Evolutionary conservation across 2,113 vertebrate genomes (phyloP).

Genomic region (Chaetodon auriga): DNA sequence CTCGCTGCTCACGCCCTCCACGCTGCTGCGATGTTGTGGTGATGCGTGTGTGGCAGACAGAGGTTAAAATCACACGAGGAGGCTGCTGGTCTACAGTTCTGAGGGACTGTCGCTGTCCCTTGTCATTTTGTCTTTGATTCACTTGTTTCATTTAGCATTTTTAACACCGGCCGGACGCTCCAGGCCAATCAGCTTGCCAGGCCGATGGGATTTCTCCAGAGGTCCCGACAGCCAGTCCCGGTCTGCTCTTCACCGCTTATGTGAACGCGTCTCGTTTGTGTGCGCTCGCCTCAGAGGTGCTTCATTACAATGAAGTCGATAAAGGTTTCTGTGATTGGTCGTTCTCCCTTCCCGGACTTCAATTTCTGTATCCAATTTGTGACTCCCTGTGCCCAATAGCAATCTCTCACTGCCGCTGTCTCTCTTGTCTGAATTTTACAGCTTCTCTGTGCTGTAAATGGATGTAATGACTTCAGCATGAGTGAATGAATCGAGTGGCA

Average conservation of each 20-base stretch:
- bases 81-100: no score
- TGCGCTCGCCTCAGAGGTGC: background rate
- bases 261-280: background rate
- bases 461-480: constrained; percentile 48
- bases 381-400: constrained; percentile 13
- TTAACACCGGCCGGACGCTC: no score
- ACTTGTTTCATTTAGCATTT: no score
- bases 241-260: background rate
- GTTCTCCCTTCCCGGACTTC: background rate
- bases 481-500: constrained; percentile 47
- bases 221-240: no score
- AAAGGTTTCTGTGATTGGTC: constrained; percentile 42
- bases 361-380: constrained; percentile 57
- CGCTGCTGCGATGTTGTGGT: no score
- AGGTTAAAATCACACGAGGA: no score
- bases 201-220: no score
- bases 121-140: no score
- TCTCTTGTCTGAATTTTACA: constrained; percentile 40
- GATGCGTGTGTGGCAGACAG: no score
- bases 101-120: no score
- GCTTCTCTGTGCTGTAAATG: constrained; percentile 45
- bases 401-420: constrained; percentile 12
- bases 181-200: no score
- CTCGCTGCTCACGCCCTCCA: no score
- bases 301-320: constrained; percentile 40